These are phyloP conservation scores for Paramormyrops hopkinsi DNA, from an alignment of 2,797 vertebrate species.

Conservation along the genomic window DNA sequence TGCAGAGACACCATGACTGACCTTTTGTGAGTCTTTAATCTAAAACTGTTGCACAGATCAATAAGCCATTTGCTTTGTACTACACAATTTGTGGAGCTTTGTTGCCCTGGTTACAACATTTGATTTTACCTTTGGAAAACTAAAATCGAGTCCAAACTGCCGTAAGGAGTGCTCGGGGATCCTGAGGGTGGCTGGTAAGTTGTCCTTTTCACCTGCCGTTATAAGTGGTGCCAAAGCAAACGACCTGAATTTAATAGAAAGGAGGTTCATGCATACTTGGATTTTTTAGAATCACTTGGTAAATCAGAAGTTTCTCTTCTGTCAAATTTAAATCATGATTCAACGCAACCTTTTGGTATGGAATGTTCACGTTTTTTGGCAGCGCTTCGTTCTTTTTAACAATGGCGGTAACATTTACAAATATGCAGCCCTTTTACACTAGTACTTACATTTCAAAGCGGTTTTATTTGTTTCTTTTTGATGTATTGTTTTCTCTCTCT, in stretches of 20 bases:
- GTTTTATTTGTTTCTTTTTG: neutral
- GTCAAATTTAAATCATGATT: neutral
- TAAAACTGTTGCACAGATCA: slow-evolving; percentile 58
- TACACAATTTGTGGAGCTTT: slow-evolving; percentile 53
- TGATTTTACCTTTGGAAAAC: slow-evolving; percentile 30
- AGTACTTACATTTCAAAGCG: neutral
- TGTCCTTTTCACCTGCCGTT: neutral
- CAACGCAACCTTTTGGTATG: neutral
- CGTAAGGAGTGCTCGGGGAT: neutral
- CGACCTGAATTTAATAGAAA: neutral
- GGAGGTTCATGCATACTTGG: neutral
- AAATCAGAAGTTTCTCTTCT: neutral
- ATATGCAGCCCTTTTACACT: neutral
- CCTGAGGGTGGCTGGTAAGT: neutral
- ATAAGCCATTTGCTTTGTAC: slow-evolving; percentile 58
- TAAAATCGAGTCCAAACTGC: slow-evolving; percentile 20
- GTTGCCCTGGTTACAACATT: slow-evolving; percentile 49
- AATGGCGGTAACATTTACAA: neutral
- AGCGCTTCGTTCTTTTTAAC: neutral
- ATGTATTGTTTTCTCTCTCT: neutral
- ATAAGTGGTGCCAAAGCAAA: neutral
- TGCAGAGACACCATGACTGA: slow-evolving; percentile 44
- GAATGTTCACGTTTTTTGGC: neutral
- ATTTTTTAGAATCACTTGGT: neutral
- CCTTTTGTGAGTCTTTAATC: slow-evolving; percentile 60